Percentiles rank a stretch among this genome's conserved stretches.
Conservation (phyloP, 2,888 invertebrate species). For the Julus scandinavius region DNA sequence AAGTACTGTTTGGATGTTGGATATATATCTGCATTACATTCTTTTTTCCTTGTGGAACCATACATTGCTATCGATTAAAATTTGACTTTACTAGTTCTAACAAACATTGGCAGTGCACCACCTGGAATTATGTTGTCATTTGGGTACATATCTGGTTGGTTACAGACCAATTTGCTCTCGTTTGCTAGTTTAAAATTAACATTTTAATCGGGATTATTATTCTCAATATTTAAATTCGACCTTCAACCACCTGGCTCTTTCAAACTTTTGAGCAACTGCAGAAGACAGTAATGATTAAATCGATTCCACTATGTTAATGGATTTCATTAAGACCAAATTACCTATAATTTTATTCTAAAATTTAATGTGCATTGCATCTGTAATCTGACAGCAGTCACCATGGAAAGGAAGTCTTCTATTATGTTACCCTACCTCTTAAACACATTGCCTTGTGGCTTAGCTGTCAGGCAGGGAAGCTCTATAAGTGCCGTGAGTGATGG, state of each 20-base stretch:
- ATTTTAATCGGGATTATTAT: background rate
- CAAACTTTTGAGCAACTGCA: background rate
- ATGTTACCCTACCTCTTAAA: too few species aligned
- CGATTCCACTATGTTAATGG: too few species aligned
- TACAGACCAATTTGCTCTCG: background rate
- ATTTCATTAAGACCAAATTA: too few species aligned
- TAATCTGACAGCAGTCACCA: too few species aligned
- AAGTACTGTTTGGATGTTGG: background rate
- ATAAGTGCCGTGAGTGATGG: background rate
- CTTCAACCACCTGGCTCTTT: background rate
- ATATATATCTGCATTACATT: background rate
- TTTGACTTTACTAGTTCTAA: background rate
- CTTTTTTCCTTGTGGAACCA: background rate
- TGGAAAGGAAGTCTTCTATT: too few species aligned
- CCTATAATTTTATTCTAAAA: too few species aligned
- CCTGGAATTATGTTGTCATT: slow-evolving; percentile 30
- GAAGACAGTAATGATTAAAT: too few species aligned
- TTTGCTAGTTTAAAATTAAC: background rate
- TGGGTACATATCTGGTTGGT: background rate
- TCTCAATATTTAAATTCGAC: background rate
- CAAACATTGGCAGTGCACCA: background rate
- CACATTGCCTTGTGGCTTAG: too few species aligned
- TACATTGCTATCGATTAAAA: background rate
- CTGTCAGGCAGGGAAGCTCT: too few species aligned
- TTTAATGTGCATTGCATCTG: too few species aligned